A percentile compares a stretch with the other conserved stretches of the same genome.
phyloP scores from a whole-genome alignment of 2,888 invertebrate genomes.

The Nomada fabriciana region DNA sequence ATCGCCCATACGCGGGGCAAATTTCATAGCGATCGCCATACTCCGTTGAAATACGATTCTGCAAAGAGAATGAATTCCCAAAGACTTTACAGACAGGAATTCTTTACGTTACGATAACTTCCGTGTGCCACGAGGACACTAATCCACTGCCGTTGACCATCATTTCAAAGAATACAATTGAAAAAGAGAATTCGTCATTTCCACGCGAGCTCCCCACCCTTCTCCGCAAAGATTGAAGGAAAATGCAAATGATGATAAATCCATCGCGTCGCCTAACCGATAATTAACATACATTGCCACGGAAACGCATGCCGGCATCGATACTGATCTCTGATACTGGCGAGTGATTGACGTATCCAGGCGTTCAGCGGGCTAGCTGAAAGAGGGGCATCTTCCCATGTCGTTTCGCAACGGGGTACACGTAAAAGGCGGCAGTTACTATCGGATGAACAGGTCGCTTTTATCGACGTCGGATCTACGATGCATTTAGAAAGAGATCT shows the following conservation, averaged over 20 bases:
- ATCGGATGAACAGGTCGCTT: conserved; percentile 40
- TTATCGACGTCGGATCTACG: conserved; percentile 74
- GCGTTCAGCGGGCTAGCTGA: conserved; percentile 5
- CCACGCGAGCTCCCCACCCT: too few relatives aligned
- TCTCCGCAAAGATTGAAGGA: not conserved
- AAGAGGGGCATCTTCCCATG: conserved; percentile 54
- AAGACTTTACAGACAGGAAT: not conserved
- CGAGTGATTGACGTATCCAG: conserved; percentile 53
- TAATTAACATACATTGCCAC: conserved; percentile 57
- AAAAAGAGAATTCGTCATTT: not conserved
- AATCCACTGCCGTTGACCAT: too few relatives aligned
- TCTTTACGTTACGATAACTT: not conserved
- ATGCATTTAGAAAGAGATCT: conserved; percentile 71
- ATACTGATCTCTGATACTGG: conserved; percentile 38
- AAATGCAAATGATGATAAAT: conserved; percentile 31
- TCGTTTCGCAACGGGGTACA: conserved; percentile 31
- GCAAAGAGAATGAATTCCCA: conserved; percentile 25
- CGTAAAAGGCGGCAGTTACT: conserved; percentile 51
- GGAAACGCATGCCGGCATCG: conserved; percentile 28
- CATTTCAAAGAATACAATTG: not conserved
- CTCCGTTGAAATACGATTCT: conserved; percentile 36
- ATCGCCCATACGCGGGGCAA: conserved; percentile 42
- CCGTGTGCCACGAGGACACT: too few relatives aligned
- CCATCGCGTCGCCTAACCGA: conserved; percentile 26
- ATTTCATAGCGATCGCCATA: conserved; percentile 58